Percentiles rank a stretch among this genome's conserved stretches.
phyloP scores from a whole-genome alignment of 2,797 vertebrate species.

The Spea hammondii region DNA sequence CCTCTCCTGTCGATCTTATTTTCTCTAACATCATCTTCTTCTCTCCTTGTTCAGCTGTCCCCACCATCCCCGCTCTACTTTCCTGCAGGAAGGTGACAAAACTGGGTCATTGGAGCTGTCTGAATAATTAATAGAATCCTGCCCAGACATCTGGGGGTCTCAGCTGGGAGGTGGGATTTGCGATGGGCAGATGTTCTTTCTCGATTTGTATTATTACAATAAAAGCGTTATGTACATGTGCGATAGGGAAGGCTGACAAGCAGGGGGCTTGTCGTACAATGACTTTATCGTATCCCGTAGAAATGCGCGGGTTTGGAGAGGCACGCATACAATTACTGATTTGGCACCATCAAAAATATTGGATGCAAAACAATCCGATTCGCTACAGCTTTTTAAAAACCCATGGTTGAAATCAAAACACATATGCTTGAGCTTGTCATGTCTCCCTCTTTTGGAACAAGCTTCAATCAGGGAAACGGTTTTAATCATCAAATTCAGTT shows the following conservation, averaged over 20 bases:
- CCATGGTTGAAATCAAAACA: slow-evolving; percentile 45
- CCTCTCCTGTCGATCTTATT: neutral
- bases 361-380: slow-evolving; percentile 20
- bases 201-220: neutral
- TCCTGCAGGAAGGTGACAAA: slow-evolving; percentile 73
- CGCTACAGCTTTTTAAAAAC: slow-evolving; percentile 14
- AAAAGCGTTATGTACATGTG: neutral
- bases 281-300: slow-evolving; percentile 17
- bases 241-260: slow-evolving; percentile 7
- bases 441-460: slow-evolving; percentile 35
- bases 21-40: slow-evolving; percentile 10
- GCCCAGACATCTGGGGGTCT: slow-evolving; percentile 47
- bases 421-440: slow-evolving; percentile 44
- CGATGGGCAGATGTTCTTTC: slow-evolving; percentile 13
- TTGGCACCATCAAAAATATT: slow-evolving; percentile 17
- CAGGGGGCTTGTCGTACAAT: neutral
- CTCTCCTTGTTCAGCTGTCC: slow-evolving; percentile 5
- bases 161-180: slow-evolving; percentile 7
- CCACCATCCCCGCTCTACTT: slow-evolving; percentile 53
- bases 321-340: slow-evolving; percentile 13
- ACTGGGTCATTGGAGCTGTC: slow-evolving; percentile 67
- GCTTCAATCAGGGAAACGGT: slow-evolving; percentile 27
- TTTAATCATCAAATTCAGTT: slow-evolving; percentile 44
- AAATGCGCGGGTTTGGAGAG: slow-evolving; percentile 7
- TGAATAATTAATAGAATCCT: slow-evolving; percentile 70